phyloP scores from a whole-genome alignment of 2,113 vertebrate species.

The Corythoichthys haematopterus region DNA sequence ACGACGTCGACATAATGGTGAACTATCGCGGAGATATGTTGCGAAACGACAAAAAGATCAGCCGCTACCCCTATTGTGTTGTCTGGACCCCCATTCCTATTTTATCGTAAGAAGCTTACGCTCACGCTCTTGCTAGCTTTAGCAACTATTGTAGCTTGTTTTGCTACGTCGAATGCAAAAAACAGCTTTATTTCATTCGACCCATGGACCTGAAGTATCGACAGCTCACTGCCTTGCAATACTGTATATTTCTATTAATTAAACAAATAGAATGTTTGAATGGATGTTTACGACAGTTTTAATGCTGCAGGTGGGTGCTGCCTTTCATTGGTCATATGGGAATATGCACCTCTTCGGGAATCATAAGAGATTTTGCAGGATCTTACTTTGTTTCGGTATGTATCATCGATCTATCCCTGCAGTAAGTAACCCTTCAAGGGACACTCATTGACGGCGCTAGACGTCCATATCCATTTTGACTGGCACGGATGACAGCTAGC shows the following conservation, averaged over 20 bases:
- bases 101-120: constrained; percentile 80
- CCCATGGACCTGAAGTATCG: neutral
- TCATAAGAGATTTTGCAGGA: constrained; percentile 94
- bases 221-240: neutral
- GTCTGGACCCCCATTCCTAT: constrained; percentile 96
- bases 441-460: too few species aligned
- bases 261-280: neutral
- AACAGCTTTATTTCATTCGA: neutral
- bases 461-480: too few species aligned
- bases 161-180: neutral
- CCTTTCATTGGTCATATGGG: constrained; percentile 98
- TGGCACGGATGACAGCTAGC: too few species aligned
- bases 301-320: constrained; percentile 82
- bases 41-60: constrained; percentile 75
- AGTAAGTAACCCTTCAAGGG: too few species aligned
- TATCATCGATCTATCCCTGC: neutral
- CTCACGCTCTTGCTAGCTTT: neutral
- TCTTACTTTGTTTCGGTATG: constrained; percentile 95
- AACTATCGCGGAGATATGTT: constrained; percentile 64
- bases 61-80: constrained; percentile 86
- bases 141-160: neutral
- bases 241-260: neutral
- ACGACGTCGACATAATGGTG: constrained; percentile 76
- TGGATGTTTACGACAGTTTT: neutral
- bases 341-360: constrained; percentile 88